Percentiles rank a stretch among this genome's conserved stretches.
Evolutionary conservation across 2,888 invertebrate species (phyloP).

Genomic region (Dermolepida albohirtum): DNA sequence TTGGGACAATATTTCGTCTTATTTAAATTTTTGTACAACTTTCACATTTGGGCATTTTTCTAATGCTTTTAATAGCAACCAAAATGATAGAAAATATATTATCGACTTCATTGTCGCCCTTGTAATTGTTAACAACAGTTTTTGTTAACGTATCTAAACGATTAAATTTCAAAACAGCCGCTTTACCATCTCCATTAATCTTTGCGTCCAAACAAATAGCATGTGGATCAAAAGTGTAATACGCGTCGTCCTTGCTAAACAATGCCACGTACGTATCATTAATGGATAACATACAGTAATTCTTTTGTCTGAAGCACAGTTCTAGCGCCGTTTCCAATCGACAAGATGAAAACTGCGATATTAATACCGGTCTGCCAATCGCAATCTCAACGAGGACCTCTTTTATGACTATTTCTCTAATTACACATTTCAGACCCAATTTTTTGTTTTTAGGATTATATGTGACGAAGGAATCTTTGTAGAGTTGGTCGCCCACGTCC

Average conservation of each 20-base stretch:
- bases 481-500: constrained; percentile 71
- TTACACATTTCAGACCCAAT: constrained; percentile 58
- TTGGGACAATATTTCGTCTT: no score
- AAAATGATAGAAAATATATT: constrained; percentile 49
- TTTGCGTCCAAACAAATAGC: constrained; percentile 68
- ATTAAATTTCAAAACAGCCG: constrained; percentile 49
- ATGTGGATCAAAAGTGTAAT: constrained; percentile 73
- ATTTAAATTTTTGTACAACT: no score
- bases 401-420: constrained; percentile 70
- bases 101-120: constrained; percentile 20
- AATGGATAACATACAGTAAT: constrained; percentile 69
- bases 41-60: constrained; percentile 35
- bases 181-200: constrained; percentile 44
- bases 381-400: constrained; percentile 60
- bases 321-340: constrained; percentile 62
- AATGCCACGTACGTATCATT: constrained; percentile 68
- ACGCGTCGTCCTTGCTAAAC: constrained; percentile 67
- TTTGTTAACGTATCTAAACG: constrained; percentile 55
- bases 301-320: constrained; percentile 71
- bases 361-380: constrained; percentile 57
- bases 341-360: constrained; percentile 50
- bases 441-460: constrained; percentile 66
- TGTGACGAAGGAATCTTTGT: constrained; percentile 71
- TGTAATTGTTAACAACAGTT: constrained; percentile 58
- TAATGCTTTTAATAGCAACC: constrained; percentile 48